Evolutionary conservation across 2,113 vertebrate genomes (phyloP).

Genomic region (Laticauda laticaudata): DNA sequence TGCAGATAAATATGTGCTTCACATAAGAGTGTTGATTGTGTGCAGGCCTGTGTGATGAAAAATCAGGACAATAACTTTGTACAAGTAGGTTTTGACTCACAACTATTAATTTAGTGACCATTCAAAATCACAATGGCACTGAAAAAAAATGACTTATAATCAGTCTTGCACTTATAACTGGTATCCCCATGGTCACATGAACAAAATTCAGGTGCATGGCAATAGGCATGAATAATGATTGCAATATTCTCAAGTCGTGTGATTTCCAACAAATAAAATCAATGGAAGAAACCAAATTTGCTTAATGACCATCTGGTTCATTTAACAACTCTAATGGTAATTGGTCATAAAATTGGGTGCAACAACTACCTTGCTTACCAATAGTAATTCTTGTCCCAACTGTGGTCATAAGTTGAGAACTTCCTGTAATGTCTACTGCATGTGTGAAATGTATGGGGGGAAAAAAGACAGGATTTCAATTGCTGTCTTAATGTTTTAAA

Average conservation of each 20-base stretch:
- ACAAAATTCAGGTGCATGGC: neutral
- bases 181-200: neutral
- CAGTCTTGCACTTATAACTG: neutral
- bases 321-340: neutral
- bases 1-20: neutral
- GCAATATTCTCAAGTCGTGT: neutral
- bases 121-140: neutral
- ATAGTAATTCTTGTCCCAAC: neutral
- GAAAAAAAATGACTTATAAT: neutral
- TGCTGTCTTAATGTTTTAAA: neutral
- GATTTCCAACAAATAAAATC: neutral
- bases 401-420: neutral
- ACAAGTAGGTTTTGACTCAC: neutral
- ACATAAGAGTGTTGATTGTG: neutral
- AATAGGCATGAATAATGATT: neutral
- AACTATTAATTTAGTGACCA: neutral
- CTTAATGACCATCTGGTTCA: neutral
- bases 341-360: neutral
- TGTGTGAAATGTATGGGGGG: neutral
- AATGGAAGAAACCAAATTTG: neutral
- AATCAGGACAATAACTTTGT: neutral
- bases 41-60: neutral
- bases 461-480: neutral
- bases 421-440: neutral
- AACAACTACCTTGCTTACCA: neutral